A percentile compares a stretch with the other conserved stretches of the same genome.
Evolutionary conservation across 2,113 vertebrate genomes (phyloP).

Genomic region (Engraulis encrasicolus): DNA sequence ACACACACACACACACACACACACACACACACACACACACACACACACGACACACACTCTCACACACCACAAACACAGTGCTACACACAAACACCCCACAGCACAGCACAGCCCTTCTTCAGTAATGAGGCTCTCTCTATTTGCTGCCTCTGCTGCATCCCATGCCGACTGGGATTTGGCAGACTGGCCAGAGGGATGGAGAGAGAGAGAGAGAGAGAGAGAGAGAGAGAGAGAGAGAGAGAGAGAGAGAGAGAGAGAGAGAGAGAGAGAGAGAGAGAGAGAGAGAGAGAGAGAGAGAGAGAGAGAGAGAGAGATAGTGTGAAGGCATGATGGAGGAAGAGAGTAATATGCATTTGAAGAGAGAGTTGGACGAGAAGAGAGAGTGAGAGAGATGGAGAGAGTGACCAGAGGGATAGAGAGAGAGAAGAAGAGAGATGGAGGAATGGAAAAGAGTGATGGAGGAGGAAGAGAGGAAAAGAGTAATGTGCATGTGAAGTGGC

Average conservation of each 20-base stretch:
- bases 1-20: conserved; percentile 5
- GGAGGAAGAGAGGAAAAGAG: conserved; percentile 15
- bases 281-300: no score
- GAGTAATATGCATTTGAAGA: no score
- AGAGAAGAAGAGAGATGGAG: background rate
- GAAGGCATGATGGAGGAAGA: no score
- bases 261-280: background rate
- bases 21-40: background rate
- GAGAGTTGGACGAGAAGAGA: background rate
- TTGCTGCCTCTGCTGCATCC: conserved; percentile 30
- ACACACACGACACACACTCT: no score
- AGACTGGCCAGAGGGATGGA: background rate
- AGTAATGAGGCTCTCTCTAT: conserved; percentile 43
- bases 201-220: background rate
- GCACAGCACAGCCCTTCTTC: conserved; percentile 17
- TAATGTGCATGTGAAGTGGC: conserved; percentile 63
- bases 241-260: background rate
- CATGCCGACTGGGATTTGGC: conserved; percentile 2
- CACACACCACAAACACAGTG: no score
- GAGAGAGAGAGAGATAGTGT: no score
- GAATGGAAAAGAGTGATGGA: background rate
- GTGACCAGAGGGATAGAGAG: background rate
- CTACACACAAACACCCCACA: no score
- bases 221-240: no score
- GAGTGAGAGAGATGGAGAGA: conserved; percentile 12